phyloP scores from a whole-genome alignment of 2,797 vertebrate genomes.

The Furcifer pardalis region DNA sequence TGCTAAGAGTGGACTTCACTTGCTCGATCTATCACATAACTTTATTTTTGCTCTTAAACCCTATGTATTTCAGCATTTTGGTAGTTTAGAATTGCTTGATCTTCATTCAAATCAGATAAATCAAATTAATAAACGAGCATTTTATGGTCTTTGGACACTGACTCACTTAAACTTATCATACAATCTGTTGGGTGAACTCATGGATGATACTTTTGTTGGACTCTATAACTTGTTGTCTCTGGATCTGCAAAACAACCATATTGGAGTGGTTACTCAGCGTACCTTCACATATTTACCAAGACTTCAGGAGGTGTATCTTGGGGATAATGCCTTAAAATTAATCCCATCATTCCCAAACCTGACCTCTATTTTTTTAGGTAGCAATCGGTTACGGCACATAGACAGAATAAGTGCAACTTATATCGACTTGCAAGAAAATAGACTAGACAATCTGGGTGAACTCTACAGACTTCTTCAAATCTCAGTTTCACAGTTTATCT shows the following conservation, averaged over 20 bases:
- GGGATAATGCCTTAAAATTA: conserved; percentile 81
- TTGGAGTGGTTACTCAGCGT: conserved; percentile 71
- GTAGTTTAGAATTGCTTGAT: conserved; percentile 70
- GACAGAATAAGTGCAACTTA: rapidly evolving
- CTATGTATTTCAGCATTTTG: conserved; percentile 76
- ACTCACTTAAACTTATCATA: conserved; percentile 80
- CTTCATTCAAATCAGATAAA: conserved; percentile 83
- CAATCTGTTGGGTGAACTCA: conserved; percentile 86
- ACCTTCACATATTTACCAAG: conserved; percentile 77
- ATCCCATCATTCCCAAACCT: conserved; percentile 74
- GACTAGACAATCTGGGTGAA: conserved; percentile 73
- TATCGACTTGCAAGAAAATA: conserved; percentile 80
- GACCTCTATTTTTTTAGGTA: conserved; percentile 61
- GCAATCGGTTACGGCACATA: conserved; percentile 80
- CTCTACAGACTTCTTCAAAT: conserved; percentile 76
- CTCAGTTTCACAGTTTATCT: conserved; percentile 65
- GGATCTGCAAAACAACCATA: conserved; percentile 86
- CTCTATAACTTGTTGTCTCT: conserved; percentile 70
- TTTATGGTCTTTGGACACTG: conserved; percentile 79
- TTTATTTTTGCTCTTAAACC: conserved; percentile 78
- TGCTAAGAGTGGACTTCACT: conserved; percentile 67
- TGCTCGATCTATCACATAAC: conserved; percentile 79
- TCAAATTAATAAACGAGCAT: conserved; percentile 76
- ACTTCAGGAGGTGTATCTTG: conserved; percentile 76
- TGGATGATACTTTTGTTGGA: conserved; percentile 75